Evolutionary conservation across 2,113 vertebrate species (phyloP).

Genomic region (Semnornis frantzii): DNA sequence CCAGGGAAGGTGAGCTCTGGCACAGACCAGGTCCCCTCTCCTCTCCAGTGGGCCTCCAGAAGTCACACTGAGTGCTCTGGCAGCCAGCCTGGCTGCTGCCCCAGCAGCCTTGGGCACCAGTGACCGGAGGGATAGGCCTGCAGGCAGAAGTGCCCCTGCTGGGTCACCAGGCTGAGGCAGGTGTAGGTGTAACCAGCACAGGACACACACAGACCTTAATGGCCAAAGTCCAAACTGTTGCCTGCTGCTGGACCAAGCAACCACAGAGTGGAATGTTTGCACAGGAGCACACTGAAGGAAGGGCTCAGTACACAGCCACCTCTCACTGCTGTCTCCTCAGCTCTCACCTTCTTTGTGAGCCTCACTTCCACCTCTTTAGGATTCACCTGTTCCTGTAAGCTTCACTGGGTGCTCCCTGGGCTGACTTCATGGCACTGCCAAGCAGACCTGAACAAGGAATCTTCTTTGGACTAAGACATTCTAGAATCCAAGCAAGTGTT

Average conservation of each 20-base stretch:
- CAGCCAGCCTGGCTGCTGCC: rapidly evolving
- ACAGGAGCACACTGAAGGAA: neutral
- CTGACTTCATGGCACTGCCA: neutral
- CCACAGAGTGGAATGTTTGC: rapidly evolving
- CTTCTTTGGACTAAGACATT: neutral
- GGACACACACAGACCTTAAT: neutral
- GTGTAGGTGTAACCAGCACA: neutral
- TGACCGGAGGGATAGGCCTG: neutral
- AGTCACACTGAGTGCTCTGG: neutral
- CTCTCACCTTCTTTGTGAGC: neutral
- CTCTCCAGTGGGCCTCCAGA: neutral
- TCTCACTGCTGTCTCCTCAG: too few relatives aligned
- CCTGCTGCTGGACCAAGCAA: neutral
- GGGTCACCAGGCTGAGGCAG: neutral
- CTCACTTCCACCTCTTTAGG: neutral
- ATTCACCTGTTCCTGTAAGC: neutral
- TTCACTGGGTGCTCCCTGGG: neutral
- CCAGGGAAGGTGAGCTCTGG: neutral
- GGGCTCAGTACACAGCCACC: too few relatives aligned
- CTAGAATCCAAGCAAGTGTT: neutral
- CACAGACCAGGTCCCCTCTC: rapidly evolving
- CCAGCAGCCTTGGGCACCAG: neutral
- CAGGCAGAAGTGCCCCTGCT: neutral
- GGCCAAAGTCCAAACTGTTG: neutral
- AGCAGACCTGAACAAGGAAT: neutral